These are phyloP conservation scores for Pachyrhynchus sulphureomaculatus DNA, from an alignment of 1,140 invertebrate genomes.

Conservation along the genomic window DNA sequence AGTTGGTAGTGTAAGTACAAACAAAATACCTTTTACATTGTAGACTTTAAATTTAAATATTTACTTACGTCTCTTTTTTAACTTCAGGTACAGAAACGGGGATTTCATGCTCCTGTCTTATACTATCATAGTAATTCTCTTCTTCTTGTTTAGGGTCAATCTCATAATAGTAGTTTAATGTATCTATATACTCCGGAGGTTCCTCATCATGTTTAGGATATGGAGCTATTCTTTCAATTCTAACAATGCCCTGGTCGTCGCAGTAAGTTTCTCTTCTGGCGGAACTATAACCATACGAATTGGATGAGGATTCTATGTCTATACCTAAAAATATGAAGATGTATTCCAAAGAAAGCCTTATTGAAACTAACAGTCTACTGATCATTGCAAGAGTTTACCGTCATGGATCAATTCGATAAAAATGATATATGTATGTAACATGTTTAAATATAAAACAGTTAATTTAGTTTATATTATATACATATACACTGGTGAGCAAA, in stretches of 20 bases:
- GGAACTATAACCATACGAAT: not conserved
- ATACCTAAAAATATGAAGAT: not conserved
- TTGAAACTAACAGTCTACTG: no score
- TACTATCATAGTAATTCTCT: conserved; percentile 7
- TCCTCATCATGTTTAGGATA: not conserved
- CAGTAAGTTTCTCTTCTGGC: conserved; percentile 31
- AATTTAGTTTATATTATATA: no score
- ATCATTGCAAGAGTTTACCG: no score
- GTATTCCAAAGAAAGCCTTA: no score
- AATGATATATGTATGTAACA: no score
- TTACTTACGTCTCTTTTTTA: conserved; percentile 22
- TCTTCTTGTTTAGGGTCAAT: not conserved
- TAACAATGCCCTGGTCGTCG: conserved; percentile 30
- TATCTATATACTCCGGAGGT: not conserved
- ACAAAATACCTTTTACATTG: no score
- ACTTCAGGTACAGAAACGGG: conserved; percentile 9
- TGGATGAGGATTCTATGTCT: not conserved
- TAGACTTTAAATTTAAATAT: no score
- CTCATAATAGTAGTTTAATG: conserved; percentile 5
- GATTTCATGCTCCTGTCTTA: conserved; percentile 6
- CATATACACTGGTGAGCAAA: no score
- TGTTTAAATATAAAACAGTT: no score
- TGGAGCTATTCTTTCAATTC: conserved; percentile 31
- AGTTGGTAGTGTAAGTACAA: no score
- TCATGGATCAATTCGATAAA: no score